Evolutionary conservation across 2,797 vertebrate genomes (phyloP), one percentile per base, ranked within the genome.

Genomic region (Crax fasciolata): DNA sequence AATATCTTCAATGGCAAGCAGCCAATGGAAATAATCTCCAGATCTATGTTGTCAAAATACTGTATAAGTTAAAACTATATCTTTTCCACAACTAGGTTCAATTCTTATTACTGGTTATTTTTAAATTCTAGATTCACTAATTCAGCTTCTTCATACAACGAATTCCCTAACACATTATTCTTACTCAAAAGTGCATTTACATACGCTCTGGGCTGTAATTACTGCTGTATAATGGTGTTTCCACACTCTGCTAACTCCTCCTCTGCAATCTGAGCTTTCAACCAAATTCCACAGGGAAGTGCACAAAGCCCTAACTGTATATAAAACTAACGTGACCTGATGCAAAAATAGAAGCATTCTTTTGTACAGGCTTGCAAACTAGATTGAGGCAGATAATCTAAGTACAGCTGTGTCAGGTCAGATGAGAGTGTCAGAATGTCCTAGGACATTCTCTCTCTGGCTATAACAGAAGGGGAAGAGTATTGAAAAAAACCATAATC

Each of bases 361-460:
- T 87, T 77, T 62, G 51, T 59, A 58, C 8, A 20, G 67, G 38
- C 38, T 86, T 81, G 32, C 92, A 87, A 86, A 86, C 81, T 16
- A 93, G 51, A 82, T 35, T 66, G 58, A 76, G 54, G 49, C 68
- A 82, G 77, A 68, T 87, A 61, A 76, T 80, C 82, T 71, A 76
- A 67, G 61, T 94, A 90, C 59, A 95, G 71, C 78, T 76, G 71
- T 84, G 71, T 82, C 59, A 82, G 73, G 83, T 82, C 94, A 95
- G 67, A 76, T 67, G 38, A 84, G 51, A 57, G 74, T 74, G 90
- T 95, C 90, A 94, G 74, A 94, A 92, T 3, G 65, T 90, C 84
- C 92, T 49, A 77, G 84, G 74, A 95, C 83, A 35, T 93, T 71
- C 76, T 52, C 67, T 89, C 63, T 58, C 59, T 74, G 52, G 5